These are phyloP conservation scores for Suricata suricatta DNA, from an alignment of 2,113 vertebrate genomes.

Conservation along the genomic window DNA sequence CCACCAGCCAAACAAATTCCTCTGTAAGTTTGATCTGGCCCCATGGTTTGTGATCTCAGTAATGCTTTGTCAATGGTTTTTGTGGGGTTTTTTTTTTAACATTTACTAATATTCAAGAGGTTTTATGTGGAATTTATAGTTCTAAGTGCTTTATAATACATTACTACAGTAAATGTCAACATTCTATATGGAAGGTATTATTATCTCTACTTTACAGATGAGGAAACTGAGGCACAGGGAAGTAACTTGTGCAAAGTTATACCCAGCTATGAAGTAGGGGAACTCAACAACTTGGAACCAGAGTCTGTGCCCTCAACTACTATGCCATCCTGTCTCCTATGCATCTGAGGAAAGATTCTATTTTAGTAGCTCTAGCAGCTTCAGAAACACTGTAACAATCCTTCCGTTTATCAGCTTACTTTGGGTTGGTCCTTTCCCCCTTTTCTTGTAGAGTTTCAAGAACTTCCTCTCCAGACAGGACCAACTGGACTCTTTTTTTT, in stretches of 20 bases:
- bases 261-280: not conserved
- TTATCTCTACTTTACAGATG: not conserved
- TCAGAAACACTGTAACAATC: not conserved
- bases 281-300: not conserved
- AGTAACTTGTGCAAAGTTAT: not conserved
- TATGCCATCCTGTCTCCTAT: not conserved
- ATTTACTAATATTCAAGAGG: not conserved
- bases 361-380: not conserved
- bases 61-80: not conserved
- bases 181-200: not conserved
- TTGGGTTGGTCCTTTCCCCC: constrained; percentile 95
- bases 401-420: constrained; percentile 87
- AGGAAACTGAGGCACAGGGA: constrained; percentile 2
- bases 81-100: not conserved
- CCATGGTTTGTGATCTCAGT: not conserved
- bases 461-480: constrained; percentile 90
- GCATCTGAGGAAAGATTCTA: not conserved
- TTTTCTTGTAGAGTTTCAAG: constrained; percentile 94
- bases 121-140: not conserved
- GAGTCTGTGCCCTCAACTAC: not conserved
- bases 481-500: constrained; percentile 91
- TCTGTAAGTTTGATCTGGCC: not conserved
- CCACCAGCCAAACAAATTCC: not conserved
- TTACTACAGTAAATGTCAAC: not conserved
- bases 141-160: not conserved